Base-by-base conservation (phyloP, 1,140 invertebrate genomes). In the Orchesella cincta region DNA sequence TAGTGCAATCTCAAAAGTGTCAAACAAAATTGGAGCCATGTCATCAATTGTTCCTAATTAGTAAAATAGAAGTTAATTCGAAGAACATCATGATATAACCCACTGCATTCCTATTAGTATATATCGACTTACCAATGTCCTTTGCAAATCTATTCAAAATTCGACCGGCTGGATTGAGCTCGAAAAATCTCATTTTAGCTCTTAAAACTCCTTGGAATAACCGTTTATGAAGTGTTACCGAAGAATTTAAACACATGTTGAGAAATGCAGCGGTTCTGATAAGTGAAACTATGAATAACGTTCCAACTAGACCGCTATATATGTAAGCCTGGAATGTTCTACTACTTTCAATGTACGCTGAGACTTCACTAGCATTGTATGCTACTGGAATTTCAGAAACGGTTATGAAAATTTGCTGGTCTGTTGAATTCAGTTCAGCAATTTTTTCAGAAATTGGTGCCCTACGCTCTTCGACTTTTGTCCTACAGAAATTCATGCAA, bases 31-130 rank as follows among this genome's bases (percentile, higher is more conserved):
- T 67, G 96, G 95, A n/a, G 98, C 85, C 0, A 92, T 83, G 85
- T 98, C 95, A 84, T 97, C 96, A 79, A 96, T 90, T 0, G 91
- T 89, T 0, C 93, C 92, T n/a, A n/a, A n/a, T n/a, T n/a, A n/a
- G n/a, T n/a, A n/a, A n/a, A n/a, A n/a, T n/a, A n/a, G n/a, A n/a
- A n/a, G n/a, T n/a, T n/a, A n/a, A n/a, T n/a, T n/a, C n/a, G n/a
- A n/a, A n/a, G n/a, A n/a, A n/a, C n/a, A n/a, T n/a, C n/a, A n/a
- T n/a, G n/a, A n/a, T n/a, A n/a, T n/a, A n/a, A n/a, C n/a, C n/a
- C n/a, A n/a, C n/a, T n/a, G n/a, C n/a, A n/a, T n/a, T n/a, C n/a
- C n/a, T n/a, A n/a, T n/a, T n/a, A n/a, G n/a, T n/a, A n/a, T n/a
- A n/a, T 84, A 93, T 18, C 5, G 5, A 46, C 39, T 8, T 46